A percentile compares a stretch with the other conserved stretches of the same genome.
Evolutionary conservation across 2,113 vertebrate genomes (phyloP).

Genomic region (Tympanuchus pallidicinctus): DNA sequence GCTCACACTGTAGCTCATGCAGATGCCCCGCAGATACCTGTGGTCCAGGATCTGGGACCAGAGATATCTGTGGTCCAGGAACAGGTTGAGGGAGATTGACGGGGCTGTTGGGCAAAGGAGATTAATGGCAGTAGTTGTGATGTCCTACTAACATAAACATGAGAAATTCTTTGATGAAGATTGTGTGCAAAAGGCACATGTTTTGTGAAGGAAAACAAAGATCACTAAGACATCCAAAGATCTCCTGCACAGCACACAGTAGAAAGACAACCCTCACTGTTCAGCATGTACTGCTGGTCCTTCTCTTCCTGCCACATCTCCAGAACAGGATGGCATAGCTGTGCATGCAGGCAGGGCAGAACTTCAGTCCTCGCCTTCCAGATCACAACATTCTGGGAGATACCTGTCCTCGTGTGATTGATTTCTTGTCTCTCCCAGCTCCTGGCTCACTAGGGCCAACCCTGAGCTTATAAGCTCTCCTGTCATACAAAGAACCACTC

Average conservation of each 20-base stretch:
- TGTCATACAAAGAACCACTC: not conserved
- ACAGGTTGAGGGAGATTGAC: not conserved
- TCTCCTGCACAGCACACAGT: not conserved
- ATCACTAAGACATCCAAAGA: not conserved
- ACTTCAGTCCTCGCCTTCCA: not conserved
- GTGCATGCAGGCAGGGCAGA: not conserved
- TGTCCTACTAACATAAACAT: not conserved
- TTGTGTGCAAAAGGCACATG: not conserved
- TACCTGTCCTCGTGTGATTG: not conserved
- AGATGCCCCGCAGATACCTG: fast-evolving
- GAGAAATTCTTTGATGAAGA: not conserved
- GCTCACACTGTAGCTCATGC: not conserved
- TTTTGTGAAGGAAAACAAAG: not conserved
- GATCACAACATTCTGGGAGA: not conserved
- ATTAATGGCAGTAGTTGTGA: not conserved
- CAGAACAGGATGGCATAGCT: not conserved
- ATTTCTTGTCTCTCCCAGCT: not conserved
- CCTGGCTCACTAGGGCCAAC: not conserved
- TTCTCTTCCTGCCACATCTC: not conserved
- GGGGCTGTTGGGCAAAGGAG: not conserved
- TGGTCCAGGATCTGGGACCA: not conserved
- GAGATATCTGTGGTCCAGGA: not conserved
- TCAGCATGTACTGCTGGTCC: not conserved
- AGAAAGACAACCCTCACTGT: not conserved
- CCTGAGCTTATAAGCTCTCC: not conserved